These are phyloP conservation scores for Pardosa pseudoannulata DNA, from an alignment of 2,888 invertebrate genomes.

Conservation along the genomic window DNA sequence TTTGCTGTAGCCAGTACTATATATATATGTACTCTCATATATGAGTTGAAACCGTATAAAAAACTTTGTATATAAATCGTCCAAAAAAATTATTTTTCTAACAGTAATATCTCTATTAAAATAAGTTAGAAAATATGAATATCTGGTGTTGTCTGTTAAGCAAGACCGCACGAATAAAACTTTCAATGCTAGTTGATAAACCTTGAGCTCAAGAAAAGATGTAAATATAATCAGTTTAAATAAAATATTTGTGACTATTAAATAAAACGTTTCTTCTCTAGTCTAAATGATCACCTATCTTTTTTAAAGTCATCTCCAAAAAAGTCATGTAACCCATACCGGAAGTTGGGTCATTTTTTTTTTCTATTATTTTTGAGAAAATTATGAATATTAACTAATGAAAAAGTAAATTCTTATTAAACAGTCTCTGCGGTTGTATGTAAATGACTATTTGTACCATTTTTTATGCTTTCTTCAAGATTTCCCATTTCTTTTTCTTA, in stretches of 20 bases:
- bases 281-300: too few relatives aligned
- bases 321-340: too few relatives aligned
- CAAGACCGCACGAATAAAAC: slow-evolving; percentile 45
- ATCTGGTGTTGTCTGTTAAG: slow-evolving; percentile 42
- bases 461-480: too few relatives aligned
- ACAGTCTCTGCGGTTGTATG: too few relatives aligned
- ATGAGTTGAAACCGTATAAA: slow-evolving; percentile 58
- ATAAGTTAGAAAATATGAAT: slow-evolving; percentile 63
- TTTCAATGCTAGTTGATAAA: slow-evolving; percentile 35
- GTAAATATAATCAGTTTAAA: slow-evolving; percentile 55
- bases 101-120: slow-evolving; percentile 58
- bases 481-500: too few relatives aligned
- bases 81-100: slow-evolving; percentile 61
- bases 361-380: too few relatives aligned
- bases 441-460: too few relatives aligned
- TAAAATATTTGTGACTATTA: slow-evolving; percentile 2
- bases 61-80: slow-evolving; percentile 69
- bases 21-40: neutral
- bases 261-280: too few relatives aligned
- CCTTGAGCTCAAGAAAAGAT: slow-evolving; percentile 38
- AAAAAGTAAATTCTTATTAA: too few relatives aligned
- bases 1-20: neutral
- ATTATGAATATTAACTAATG: too few relatives aligned
- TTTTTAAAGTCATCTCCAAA: too few relatives aligned
- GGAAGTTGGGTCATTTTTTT: too few relatives aligned